phyloP scores from a whole-genome alignment of 2,797 vertebrate genomes.

The Paramormyrops hopkinsi region DNA sequence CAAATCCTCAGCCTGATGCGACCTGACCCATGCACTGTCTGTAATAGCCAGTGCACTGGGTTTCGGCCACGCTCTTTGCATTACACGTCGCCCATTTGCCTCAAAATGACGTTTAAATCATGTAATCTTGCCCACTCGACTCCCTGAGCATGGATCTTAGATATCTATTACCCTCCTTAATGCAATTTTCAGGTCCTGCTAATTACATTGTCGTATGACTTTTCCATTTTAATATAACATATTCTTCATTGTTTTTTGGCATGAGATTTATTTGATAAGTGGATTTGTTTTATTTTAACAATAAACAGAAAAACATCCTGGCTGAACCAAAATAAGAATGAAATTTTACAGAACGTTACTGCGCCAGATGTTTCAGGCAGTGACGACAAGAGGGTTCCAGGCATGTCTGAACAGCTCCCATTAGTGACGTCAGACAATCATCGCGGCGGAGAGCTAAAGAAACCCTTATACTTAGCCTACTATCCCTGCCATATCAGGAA shows the following conservation, averaged over 20 bases:
- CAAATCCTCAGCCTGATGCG: conserved; percentile 6
- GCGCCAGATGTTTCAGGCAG: background rate
- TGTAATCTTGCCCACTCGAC: conserved; percentile 22
- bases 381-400: background rate
- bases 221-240: background rate
- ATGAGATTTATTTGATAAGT: background rate
- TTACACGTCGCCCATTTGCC: conserved; percentile 12
- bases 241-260: background rate
- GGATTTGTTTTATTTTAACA: background rate
- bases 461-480: background rate
- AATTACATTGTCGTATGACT: background rate
- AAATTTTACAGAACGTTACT: background rate
- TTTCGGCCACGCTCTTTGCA: background rate
- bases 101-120: conserved; percentile 14
- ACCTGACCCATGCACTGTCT: conserved; percentile 13
- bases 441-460: background rate
- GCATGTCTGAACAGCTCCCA: background rate
- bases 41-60: background rate
- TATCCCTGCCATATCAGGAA: background rate
- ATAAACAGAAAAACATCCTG: conserved; percentile 2
- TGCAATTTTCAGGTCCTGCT: background rate
- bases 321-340: background rate
- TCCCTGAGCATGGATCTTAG: conserved; percentile 11
- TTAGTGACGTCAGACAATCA: background rate
- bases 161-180: background rate